phyloP scores from a whole-genome alignment of 2,888 invertebrate genomes.

The Drosophila prostipennis region DNA sequence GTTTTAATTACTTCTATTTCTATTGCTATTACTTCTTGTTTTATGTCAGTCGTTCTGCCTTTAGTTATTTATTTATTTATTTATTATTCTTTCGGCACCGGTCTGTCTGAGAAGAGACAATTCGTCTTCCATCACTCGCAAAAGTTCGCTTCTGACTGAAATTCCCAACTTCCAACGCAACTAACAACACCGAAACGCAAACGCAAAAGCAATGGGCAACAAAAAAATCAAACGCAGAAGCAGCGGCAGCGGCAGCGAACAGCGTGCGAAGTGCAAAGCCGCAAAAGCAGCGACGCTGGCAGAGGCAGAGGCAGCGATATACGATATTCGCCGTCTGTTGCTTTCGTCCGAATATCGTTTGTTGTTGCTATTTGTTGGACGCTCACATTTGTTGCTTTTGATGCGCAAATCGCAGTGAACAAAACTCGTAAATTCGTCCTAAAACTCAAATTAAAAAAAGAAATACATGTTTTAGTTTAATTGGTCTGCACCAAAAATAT shows the following conservation, averaged over 20 bases:
- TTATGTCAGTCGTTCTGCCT: background rate
- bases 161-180: constrained; percentile 62
- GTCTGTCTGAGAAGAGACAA: constrained; percentile 49
- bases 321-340: constrained; percentile 11
- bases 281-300: background rate
- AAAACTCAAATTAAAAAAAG: too few species aligned
- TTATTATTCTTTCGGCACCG: constrained; percentile 46
- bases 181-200: constrained; percentile 10
- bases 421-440: background rate
- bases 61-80: constrained; percentile 13
- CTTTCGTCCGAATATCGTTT: background rate
- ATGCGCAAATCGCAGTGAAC: background rate
- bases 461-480: too few species aligned
- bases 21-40: constrained; percentile 5
- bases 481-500: too few species aligned
- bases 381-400: background rate
- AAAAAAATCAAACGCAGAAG: background rate
- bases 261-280: background rate
- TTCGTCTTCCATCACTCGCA: constrained; percentile 77
- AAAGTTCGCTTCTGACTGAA: constrained; percentile 82
- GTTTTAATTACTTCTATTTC: too few species aligned
- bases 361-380: constrained; percentile 1
- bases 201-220: constrained; percentile 5
- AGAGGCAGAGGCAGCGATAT: background rate
- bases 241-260: background rate